Base-by-base conservation (phyloP, 2,113 vertebrate genomes). In the Tilapia sparmanii region DNA sequence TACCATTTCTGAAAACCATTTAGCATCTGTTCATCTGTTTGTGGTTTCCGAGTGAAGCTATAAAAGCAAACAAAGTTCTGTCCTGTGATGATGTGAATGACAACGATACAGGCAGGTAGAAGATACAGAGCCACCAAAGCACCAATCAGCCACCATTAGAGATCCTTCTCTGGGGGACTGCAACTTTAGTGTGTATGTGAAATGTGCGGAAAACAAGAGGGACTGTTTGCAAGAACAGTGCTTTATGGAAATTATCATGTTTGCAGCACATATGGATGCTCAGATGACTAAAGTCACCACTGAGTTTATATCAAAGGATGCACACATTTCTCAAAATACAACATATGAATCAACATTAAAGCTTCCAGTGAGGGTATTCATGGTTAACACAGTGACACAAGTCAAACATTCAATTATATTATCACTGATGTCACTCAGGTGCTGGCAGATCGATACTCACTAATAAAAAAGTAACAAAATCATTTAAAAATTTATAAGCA, bases 1-100 rank as follows among this genome's bases (percentile, higher is more conserved):
- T 78, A 80, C 79, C 16, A 13, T 68, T 71, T 79, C 84, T 63
- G 8, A 80, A 83, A 86, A 50, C 85, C 82, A 89, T 91, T 91
- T 61, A 90, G 76, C 88, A 87, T 90, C 91, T 91, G 88, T 87
- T 89, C 88, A 19, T 89, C 80, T 18, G 86, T 86, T 33, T 13
- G 22, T 52, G 1, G 57, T 22, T 87, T 82, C 61, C 2, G 54
- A 38, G 10, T n/a, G 31, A 86, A 66, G 91, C 68, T 68, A 82
- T 86, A 61, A 87, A 91, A 68, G 18, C 59, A 78, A 33, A 86
- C 57, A 45, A 31, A 71, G 81, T 26, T 10, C 50, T 33, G 82
- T 78, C 45, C 73, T 78, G 73, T 52, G 73, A 52, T 57, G 80
- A 83, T 84, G 87, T 73, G 87, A 68, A 81, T 66, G 84, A 73